These are phyloP conservation scores for Lochmaea crataegi DNA, from an alignment of 2,888 invertebrate genomes.

Conservation along the genomic window DNA sequence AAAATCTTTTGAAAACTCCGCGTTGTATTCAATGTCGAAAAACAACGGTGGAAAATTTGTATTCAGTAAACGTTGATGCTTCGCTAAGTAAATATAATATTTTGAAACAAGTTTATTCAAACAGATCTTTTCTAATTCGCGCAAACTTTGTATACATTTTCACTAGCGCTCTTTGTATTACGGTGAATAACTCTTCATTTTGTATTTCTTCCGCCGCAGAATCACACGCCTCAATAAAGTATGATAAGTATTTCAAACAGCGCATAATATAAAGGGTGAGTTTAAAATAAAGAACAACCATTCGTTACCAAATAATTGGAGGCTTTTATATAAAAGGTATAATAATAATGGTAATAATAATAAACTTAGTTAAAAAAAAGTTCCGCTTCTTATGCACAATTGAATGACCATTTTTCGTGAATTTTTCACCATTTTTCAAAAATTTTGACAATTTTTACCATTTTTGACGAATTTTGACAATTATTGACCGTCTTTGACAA, in stretches of 20 bases:
- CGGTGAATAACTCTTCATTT: neutral
- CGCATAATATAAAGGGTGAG: no score
- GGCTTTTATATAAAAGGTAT: no score
- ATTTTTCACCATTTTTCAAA: no score
- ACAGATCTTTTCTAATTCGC: neutral
- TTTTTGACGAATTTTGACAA: no score
- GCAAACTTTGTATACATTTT: neutral
- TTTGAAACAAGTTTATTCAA: neutral
- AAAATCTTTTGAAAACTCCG: neutral
- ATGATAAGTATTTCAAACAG: neutral
- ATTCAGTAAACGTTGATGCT: slow-evolving; percentile 2
- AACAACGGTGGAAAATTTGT: neutral
- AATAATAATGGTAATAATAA: no score
- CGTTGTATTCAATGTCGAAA: neutral
- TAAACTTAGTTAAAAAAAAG: no score
- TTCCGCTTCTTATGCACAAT: no score
- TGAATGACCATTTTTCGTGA: no score
- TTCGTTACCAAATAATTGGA: no score
- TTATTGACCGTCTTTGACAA: no score
- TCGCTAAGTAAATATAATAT: neutral
- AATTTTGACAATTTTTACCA: no score
- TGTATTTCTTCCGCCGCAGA: neutral
- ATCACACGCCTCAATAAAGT: neutral
- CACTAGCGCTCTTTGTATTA: neutral
- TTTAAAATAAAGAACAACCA: no score